Base-by-base conservation (phyloP, 2,113 vertebrate genomes). In the Phyllostomus hastatus region DNA sequence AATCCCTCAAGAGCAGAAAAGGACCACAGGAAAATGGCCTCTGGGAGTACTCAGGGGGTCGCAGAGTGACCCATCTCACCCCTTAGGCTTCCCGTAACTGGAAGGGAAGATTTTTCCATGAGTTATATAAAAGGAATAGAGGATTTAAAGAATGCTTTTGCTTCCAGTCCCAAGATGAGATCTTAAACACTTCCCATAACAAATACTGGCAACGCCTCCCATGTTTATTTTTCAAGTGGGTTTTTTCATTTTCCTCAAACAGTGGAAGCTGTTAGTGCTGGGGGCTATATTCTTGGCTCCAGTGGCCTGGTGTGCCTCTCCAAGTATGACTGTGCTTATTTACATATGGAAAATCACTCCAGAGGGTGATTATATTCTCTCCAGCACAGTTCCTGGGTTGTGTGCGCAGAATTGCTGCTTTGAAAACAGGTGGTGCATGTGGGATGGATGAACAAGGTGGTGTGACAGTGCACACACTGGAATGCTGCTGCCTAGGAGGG, bases 331-430 rank as follows among this genome's bases (percentile, higher is more conserved):
- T 95, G 28, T 41, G 64, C 64, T 83, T 94, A 82, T 81, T 97
- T 97, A 93, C 95, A 96, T 89, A 95, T 87, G 88, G 76, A 94
- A 92, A 97, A 81, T 57, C 70, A 87, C 46, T 87, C 50, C 57
- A 38, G 75, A 91, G 90, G 73, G 95, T 4, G 16, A 73, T 33
- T 70, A 38, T 46, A 75, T 72, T 94, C 93, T 87, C 84, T 82
- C 52, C 28, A 83, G 66, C 67, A 78, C 61, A 90, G 88, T 38
- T 89, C 87, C 90, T 10, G 54, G 66, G 54, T 35, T 94, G 80
- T 94, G 85, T 54, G 84, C 43, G 31, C 46, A 91, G 91, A 73
- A 54, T 50, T 76, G 82, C n/a, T 78, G 69, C 82, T 83, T 76
- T 35, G 88, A 67, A 95, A 97, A 93, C 48, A 97, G 85, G 93